phyloP scores from a whole-genome alignment of 1,140 invertebrate species.

The Aphaenogaster ashmeadi region DNA sequence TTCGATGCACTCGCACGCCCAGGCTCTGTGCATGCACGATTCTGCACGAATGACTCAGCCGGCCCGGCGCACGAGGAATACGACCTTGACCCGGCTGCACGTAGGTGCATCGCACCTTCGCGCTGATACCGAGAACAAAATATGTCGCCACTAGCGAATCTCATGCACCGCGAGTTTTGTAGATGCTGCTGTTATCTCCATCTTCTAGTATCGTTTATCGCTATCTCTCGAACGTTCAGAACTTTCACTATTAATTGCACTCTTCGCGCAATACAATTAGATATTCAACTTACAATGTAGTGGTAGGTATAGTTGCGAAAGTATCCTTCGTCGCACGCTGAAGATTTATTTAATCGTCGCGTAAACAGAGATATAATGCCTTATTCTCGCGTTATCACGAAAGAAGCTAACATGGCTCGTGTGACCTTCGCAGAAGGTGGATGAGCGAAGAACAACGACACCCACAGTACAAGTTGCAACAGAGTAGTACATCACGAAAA shows the following conservation, averaged over 20 bases:
- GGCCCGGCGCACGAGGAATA: constrained; percentile 80
- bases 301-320: neutral
- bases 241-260: constrained; percentile 11
- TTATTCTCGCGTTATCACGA: constrained; percentile 52
- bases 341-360: neutral
- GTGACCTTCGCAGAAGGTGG: constrained; percentile 39
- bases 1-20: constrained; percentile 85
- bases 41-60: constrained; percentile 83
- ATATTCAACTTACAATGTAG: neutral
- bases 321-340: neutral
- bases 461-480: constrained; percentile 10
- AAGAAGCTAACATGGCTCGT: constrained; percentile 31
- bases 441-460: constrained; percentile 45
- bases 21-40: constrained; percentile 76
- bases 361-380: constrained; percentile 51
- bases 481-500: constrained; percentile 3
- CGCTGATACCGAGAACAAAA: constrained; percentile 32
- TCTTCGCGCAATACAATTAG: neutral
- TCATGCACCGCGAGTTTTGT: neutral
- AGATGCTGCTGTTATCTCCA: neutral
- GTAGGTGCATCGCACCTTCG: constrained; percentile 83
- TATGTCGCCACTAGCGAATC: constrained; percentile 27
- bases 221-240: neutral
- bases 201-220: neutral
- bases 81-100: constrained; percentile 86